Conservation (phyloP, 2,113 vertebrate species). For the Callipepla californica region DNA sequence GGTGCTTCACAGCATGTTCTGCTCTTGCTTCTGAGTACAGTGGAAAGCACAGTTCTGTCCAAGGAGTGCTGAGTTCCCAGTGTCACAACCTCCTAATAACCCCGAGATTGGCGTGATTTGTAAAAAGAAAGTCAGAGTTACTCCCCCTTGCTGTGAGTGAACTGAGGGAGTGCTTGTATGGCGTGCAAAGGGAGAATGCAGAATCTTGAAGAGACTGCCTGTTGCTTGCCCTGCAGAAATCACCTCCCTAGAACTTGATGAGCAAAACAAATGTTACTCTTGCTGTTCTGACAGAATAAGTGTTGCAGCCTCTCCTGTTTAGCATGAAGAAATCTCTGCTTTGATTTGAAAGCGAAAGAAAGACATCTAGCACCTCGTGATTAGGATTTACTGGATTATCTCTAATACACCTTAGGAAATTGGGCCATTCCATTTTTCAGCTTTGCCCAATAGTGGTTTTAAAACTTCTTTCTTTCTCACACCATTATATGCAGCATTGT, state of each 20-base stretch:
- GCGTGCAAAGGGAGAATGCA: neutral
- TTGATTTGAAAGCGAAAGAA: neutral
- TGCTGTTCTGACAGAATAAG: neutral
- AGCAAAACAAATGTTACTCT: neutral
- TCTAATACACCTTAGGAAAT: neutral
- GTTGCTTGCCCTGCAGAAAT: slow-evolving; percentile 1
- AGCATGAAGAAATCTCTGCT: neutral
- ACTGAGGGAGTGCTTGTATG: neutral
- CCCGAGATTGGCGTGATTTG: neutral
- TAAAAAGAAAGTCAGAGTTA: neutral
- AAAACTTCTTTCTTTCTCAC: neutral
- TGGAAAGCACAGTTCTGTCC: neutral
- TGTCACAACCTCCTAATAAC: neutral
- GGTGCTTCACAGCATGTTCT: neutral
- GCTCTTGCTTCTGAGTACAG: neutral
- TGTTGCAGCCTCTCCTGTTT: neutral
- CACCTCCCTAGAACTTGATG: neutral
- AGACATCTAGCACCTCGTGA: neutral
- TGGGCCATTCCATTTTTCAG: neutral
- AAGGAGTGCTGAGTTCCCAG: neutral
- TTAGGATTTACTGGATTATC: neutral
- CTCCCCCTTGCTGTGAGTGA: neutral
- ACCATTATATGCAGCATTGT: neutral
- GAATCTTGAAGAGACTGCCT: neutral
- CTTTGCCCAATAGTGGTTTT: neutral